Conservation (phyloP, 2,113 vertebrate genomes). For the Rana temporaria region DNA sequence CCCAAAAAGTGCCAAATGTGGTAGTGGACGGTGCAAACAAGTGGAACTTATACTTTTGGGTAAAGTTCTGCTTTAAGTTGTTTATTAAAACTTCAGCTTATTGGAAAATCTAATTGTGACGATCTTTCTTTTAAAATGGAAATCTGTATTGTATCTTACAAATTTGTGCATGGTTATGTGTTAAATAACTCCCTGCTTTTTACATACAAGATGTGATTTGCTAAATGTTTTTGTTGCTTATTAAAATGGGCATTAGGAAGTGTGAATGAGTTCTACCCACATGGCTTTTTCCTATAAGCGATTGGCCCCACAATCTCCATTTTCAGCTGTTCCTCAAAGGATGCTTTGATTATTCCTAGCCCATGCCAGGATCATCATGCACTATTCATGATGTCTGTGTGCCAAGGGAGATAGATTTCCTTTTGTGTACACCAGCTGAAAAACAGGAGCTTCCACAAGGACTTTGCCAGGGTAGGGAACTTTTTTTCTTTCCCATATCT, state of each 20-base stretch:
- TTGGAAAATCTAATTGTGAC: no score
- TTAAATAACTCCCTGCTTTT: no score
- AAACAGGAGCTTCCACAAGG: constrained; percentile 35
- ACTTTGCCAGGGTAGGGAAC: constrained; percentile 47
- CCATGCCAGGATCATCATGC: constrained; percentile 52
- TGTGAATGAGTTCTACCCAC: background rate
- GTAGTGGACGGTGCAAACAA: no score
- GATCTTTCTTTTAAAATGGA: no score
- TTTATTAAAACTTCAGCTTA: no score
- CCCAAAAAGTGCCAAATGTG: no score
- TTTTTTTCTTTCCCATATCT: constrained; percentile 27
- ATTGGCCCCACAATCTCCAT: constrained; percentile 21
- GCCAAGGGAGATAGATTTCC: constrained; percentile 52
- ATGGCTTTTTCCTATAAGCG: background rate
- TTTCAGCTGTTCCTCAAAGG: constrained; percentile 33
- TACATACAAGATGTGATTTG: no score
- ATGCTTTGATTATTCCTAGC: constrained; percentile 47
- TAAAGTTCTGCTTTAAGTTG: no score
- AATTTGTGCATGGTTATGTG: no score
- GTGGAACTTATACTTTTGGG: no score
- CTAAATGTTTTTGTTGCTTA: background rate
- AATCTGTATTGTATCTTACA: no score
- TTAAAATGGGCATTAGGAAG: constrained; percentile 7
- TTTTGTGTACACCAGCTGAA: constrained; percentile 53
- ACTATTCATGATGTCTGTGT: constrained; percentile 49